Percentiles rank a stretch among this genome's conserved stretches.
Conservation (phyloP, 2,888 invertebrate genomes). For the Petrophora chlorosata region DNA sequence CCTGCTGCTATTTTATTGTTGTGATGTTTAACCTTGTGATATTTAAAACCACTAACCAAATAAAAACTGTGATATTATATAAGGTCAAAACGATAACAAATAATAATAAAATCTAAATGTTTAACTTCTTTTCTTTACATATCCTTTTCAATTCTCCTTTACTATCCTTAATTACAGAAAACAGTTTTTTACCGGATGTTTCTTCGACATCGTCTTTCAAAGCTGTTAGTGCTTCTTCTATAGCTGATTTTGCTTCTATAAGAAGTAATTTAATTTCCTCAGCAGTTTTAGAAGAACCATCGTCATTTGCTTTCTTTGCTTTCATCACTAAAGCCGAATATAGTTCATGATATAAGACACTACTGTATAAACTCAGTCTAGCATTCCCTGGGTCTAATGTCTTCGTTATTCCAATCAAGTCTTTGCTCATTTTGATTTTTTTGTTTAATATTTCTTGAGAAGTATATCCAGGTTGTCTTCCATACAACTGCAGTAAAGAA, state of each 20-base stretch:
- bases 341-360: slow-evolving; percentile 90
- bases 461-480: slow-evolving; percentile 86
- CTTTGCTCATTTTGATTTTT: slow-evolving; percentile 87
- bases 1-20: too few species aligned
- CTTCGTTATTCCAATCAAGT: slow-evolving; percentile 85
- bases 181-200: slow-evolving; percentile 80
- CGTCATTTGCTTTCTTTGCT: slow-evolving; percentile 66
- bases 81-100: slow-evolving; percentile 28
- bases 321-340: slow-evolving; percentile 82
- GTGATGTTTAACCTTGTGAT: slow-evolving; percentile 14
- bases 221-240: slow-evolving; percentile 70
- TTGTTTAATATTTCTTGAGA: slow-evolving; percentile 84
- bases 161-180: slow-evolving; percentile 72
- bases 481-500: slow-evolving; percentile 91
- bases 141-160: slow-evolving; percentile 75
- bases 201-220: slow-evolving; percentile 81
- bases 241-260: slow-evolving; percentile 69
- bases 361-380: slow-evolving; percentile 89
- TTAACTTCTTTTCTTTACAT: slow-evolving; percentile 71
- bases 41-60: slow-evolving; percentile 28
- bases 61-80: slow-evolving; percentile 58
- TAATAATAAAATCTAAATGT: slow-evolving; percentile 41
- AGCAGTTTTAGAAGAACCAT: slow-evolving; percentile 49
- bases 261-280: slow-evolving; percentile 69
- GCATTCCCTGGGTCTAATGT: slow-evolving; percentile 89